Percentiles rank a stretch among this genome's conserved stretches.
Conservation (phyloP, 2,888 invertebrate genomes). For the Danaus chrysippus region DNA sequence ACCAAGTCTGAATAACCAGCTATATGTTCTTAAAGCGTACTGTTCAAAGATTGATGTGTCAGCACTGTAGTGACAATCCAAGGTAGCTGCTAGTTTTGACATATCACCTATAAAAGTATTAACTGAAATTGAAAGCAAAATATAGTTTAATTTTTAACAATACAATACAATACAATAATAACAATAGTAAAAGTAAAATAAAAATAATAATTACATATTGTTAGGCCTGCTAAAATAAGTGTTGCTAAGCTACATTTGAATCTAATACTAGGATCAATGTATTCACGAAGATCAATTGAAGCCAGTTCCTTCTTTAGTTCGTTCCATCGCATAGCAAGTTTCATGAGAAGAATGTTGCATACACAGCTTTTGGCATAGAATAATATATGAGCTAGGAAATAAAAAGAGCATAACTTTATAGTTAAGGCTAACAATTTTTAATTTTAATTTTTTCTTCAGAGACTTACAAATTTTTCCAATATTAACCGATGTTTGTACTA, state of each 20-base stretch:
- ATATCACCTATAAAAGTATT: slow-evolving; percentile 42
- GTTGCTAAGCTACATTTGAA: slow-evolving; percentile 40
- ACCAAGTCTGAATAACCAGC: slow-evolving; percentile 31
- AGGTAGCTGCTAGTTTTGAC: slow-evolving; percentile 18
- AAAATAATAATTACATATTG: slow-evolving; percentile 40
- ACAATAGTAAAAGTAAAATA: neutral
- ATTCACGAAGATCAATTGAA: slow-evolving; percentile 41
- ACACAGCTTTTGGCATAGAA: slow-evolving; percentile 40
- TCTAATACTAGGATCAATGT: slow-evolving; percentile 39
- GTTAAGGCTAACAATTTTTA: neutral
- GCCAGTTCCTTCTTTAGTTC: slow-evolving; percentile 40
- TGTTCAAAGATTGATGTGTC: neutral
- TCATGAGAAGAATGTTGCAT: slow-evolving; percentile 43
- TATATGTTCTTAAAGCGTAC: neutral
- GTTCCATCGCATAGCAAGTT: slow-evolving; percentile 49
- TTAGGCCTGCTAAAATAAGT: slow-evolving; percentile 35
- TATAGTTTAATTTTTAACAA: neutral
- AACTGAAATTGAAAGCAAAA: slow-evolving; percentile 41
- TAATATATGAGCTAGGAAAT: slow-evolving; percentile 38
- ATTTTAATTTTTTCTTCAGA: slow-evolving; percentile 16
- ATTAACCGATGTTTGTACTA: slow-evolving; percentile 30
- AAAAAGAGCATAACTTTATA: neutral
- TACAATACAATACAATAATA: neutral
- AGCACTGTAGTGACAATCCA: neutral
- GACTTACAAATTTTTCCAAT: slow-evolving; percentile 40